A percentile compares a stretch with the other conserved stretches of the same genome.
Conservation (phyloP, 1,140 invertebrate genomes). For the Caerostris extrusa region DNA sequence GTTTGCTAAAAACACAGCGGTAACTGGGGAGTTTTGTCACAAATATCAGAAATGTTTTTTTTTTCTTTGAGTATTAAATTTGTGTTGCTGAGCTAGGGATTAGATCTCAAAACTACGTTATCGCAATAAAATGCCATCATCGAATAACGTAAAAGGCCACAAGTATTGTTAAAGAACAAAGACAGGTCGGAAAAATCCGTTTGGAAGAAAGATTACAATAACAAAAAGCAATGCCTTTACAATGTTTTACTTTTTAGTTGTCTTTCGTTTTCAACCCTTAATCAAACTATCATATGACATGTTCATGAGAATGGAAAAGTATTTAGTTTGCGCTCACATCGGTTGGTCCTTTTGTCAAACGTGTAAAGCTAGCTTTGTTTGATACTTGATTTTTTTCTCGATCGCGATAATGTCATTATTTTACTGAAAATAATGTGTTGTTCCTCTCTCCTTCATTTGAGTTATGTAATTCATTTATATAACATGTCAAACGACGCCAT, state of each 20-base stretch:
- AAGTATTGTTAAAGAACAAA: constrained; percentile 50
- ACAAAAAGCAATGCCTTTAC: constrained; percentile 56
- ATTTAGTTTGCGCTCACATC: background rate
- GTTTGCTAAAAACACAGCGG: too few relatives aligned
- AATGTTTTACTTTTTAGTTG: constrained; percentile 56
- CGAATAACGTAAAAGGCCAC: constrained; percentile 17
- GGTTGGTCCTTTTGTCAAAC: background rate
- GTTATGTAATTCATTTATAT: constrained; percentile 47
- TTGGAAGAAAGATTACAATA: constrained; percentile 48
- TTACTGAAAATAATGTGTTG: constrained; percentile 10
- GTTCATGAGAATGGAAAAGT: constrained; percentile 46
- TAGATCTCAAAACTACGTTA: constrained; percentile 15
- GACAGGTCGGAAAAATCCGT: constrained; percentile 45
- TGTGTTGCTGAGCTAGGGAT: background rate
- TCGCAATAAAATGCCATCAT: constrained; percentile 24
- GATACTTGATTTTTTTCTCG: constrained; percentile 23
- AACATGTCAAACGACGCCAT: constrained; percentile 24
- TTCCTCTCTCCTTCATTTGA: background rate
- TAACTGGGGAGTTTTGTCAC: background rate
- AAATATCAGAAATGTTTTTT: background rate
- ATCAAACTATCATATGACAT: constrained; percentile 59
- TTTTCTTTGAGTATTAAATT: background rate
- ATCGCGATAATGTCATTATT: constrained; percentile 45
- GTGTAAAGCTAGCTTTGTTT: constrained; percentile 1
- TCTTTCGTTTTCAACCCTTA: constrained; percentile 35